phyloP scores from a whole-genome alignment of 2,888 invertebrate species.

The Meiosimyza platycephala region DNA sequence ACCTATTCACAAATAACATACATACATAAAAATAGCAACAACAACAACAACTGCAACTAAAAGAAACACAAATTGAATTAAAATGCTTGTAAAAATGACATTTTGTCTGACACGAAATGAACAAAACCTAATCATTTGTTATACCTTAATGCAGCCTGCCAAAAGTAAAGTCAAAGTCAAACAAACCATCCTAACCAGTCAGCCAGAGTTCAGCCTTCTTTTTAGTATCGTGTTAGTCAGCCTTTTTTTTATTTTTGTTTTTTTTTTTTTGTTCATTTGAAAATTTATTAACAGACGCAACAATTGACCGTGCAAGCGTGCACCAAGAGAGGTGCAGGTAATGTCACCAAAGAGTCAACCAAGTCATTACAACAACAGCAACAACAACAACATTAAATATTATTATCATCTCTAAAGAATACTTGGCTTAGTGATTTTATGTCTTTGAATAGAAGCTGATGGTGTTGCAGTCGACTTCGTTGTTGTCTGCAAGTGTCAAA shows the following conservation, averaged over 20 bases:
- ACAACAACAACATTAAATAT: not conserved
- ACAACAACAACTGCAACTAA: not conserved
- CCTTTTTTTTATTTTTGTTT: constrained; percentile 40
- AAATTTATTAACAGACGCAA: constrained; percentile 44
- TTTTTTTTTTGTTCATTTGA: constrained; percentile 40
- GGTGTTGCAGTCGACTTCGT: not conserved
- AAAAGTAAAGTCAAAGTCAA: constrained; percentile 23
- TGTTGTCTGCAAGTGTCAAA: too few species aligned
- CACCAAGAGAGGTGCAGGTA: constrained; percentile 31
- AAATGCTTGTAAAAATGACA: constrained; percentile 56
- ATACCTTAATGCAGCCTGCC: constrained; percentile 39
- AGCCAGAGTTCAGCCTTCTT: not conserved
- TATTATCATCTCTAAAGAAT: constrained; percentile 14
- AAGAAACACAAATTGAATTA: constrained; percentile 52
- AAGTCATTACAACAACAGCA: constrained; percentile 22
- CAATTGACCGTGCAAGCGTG: constrained; percentile 40
- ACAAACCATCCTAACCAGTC: constrained; percentile 17
- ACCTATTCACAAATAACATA: too few species aligned
- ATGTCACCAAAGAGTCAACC: constrained; percentile 36
- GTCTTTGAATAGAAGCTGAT: constrained; percentile 9
- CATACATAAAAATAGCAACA: too few species aligned
- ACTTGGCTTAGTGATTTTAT: constrained; percentile 34
- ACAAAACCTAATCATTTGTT: constrained; percentile 55
- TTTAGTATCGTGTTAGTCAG: not conserved
- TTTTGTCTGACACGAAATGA: constrained; percentile 59